Conservation (phyloP, 1,140 invertebrate genomes). For the Pemphigus obesinymphae region DNA sequence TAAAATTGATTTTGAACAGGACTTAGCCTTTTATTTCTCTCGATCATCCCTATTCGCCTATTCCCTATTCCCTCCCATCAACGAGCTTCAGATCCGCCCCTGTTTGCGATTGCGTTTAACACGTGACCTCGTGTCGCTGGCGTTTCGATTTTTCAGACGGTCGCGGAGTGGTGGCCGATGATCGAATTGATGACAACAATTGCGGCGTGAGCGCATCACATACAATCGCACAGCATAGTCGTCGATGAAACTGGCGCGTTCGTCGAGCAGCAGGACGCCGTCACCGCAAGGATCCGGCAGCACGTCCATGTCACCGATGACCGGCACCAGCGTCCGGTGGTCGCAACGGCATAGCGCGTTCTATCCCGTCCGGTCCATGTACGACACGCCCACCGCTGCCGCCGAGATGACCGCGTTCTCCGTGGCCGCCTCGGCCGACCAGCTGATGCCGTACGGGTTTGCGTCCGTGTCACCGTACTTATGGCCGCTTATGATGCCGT, state of each 20-base stretch:
- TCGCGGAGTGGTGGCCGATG: too few relatives aligned
- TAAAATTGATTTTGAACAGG: too few relatives aligned
- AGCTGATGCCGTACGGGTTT: neutral
- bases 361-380: neutral
- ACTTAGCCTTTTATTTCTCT: too few relatives aligned
- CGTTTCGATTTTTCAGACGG: too few relatives aligned
- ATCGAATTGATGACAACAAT: too few relatives aligned
- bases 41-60: too few relatives aligned
- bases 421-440: neutral
- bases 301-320: neutral
- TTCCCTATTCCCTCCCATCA: too few relatives aligned
- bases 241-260: neutral
- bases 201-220: too few relatives aligned
- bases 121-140: too few relatives aligned
- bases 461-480: neutral
- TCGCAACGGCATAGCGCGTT: constrained; percentile 21
- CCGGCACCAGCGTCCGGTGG: neutral
- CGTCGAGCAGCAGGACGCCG: constrained; percentile 8
- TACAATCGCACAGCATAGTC: too few relatives aligned
- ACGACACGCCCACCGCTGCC: neutral
- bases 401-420: neutral
- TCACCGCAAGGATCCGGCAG: neutral
- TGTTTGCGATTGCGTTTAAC: too few relatives aligned
- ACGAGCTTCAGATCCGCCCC: too few relatives aligned
- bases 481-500: constrained; percentile 44